Percentiles rank a stretch among this genome's conserved stretches.
phyloP scores from a whole-genome alignment of 92 coral and sea anemone species.

The Phenganax stokvisi region DNA sequence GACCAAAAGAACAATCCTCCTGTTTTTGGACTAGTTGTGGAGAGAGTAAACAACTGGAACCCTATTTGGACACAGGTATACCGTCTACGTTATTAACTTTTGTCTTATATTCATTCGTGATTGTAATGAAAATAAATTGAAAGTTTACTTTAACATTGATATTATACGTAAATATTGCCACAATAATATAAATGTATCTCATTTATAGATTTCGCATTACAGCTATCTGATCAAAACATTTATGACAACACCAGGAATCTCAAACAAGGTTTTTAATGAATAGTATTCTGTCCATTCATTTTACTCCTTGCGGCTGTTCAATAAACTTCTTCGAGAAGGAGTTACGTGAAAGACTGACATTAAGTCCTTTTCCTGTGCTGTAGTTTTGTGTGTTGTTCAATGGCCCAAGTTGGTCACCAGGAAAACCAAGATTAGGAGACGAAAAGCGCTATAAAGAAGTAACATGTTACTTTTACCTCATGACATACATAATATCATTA shows the following conservation, averaged over 20 bases:
- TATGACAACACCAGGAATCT: constrained; percentile 18
- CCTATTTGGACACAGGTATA: constrained; percentile 47
- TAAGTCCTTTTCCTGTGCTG: not conserved
- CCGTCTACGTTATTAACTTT: not conserved
- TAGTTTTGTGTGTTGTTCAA: constrained; percentile 30
- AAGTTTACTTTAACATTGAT: not conserved
- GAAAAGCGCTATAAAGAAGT: constrained; percentile 8
- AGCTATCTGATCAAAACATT: not conserved
- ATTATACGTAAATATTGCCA: not conserved
- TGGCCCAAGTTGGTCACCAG: constrained; percentile 39
- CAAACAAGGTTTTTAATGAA: constrained; percentile 25
- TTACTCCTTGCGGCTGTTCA: too few species aligned
- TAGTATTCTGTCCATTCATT: not conserved
- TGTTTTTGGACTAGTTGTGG: constrained; percentile 44
- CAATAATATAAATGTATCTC: not conserved
- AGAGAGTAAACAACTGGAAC: constrained; percentile 37
- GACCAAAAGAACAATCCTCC: constrained; percentile 35
- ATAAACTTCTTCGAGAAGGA: too few species aligned
- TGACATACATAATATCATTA: too few species aligned
- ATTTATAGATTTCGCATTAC: constrained; percentile 25
- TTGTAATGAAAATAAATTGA: not conserved
- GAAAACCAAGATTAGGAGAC: constrained; percentile 29
- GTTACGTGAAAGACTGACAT: not conserved
- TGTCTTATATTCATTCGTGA: not conserved
- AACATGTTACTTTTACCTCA: not conserved